phyloP scores from a whole-genome alignment of 2,113 vertebrate species.

The Nicator chloris region DNA sequence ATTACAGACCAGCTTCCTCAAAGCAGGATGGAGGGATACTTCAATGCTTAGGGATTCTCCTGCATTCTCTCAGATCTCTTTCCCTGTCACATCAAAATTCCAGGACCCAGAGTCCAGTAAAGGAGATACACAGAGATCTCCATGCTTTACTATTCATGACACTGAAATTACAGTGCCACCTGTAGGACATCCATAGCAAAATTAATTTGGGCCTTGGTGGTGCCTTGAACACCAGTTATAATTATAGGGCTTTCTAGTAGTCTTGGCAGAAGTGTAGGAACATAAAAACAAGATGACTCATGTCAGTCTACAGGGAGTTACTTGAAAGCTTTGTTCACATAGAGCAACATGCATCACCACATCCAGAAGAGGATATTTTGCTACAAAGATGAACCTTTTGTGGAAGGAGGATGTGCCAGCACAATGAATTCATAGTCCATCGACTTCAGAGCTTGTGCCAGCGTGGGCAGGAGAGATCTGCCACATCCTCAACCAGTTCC shows the following conservation, averaged over 20 bases:
- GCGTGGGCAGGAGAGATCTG: background rate
- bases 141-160: background rate
- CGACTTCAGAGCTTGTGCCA: background rate
- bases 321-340: background rate
- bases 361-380: background rate
- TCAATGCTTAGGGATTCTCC: background rate
- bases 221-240: background rate
- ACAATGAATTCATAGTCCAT: background rate
- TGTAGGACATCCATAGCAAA: conserved; percentile 11
- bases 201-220: background rate
- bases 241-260: background rate
- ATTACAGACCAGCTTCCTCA: background rate
- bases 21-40: background rate
- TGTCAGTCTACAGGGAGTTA: background rate
- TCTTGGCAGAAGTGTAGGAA: background rate
- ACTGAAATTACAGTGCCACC: conserved; percentile 49
- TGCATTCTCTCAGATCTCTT: background rate
- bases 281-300: background rate
- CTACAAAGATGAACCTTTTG: background rate
- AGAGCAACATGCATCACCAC: background rate
- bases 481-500: background rate
- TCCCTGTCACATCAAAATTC: background rate
- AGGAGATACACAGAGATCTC: background rate
- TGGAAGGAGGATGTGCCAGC: background rate
- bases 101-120: background rate